Evolutionary conservation across 2,113 vertebrate species (phyloP).

Genomic region (Neomonachus schauinslandi): DNA sequence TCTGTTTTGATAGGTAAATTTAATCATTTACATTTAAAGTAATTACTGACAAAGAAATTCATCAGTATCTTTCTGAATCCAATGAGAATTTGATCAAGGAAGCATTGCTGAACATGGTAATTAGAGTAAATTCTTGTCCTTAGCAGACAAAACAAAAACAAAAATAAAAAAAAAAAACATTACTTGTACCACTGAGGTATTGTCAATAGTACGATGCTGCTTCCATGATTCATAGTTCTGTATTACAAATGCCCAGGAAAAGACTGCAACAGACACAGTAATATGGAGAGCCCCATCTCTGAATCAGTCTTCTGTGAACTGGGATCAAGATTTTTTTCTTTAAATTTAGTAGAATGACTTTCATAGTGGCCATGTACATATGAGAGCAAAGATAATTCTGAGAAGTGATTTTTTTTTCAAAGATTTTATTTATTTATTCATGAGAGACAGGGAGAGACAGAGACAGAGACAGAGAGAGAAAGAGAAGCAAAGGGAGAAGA

Average conservation of each 20-base stretch:
- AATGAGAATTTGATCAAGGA: background rate
- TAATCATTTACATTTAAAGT: background rate
- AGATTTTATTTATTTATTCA: too few relatives aligned
- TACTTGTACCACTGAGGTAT: background rate
- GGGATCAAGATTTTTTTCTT: background rate
- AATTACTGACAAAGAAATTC: background rate
- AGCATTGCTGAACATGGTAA: background rate
- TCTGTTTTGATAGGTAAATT: background rate
- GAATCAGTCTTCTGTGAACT: background rate
- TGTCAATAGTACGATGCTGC: background rate
- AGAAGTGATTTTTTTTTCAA: background rate
- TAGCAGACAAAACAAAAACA: background rate
- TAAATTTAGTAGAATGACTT: background rate
- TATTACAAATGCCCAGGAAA: background rate
- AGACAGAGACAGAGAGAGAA: too few relatives aligned
- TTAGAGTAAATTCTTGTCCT: background rate
- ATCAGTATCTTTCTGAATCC: background rate
- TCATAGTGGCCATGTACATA: background rate
- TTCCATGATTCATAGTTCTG: background rate
- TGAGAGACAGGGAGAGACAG: too few relatives aligned
- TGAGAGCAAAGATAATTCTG: background rate
- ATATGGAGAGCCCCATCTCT: background rate
- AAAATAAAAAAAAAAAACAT: too few relatives aligned
- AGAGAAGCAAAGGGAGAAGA: too few relatives aligned
- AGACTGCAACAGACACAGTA: background rate